Evolutionary conservation across 2,888 invertebrate species (phyloP).

Genomic region (Cataglyphis altisquamis): DNA sequence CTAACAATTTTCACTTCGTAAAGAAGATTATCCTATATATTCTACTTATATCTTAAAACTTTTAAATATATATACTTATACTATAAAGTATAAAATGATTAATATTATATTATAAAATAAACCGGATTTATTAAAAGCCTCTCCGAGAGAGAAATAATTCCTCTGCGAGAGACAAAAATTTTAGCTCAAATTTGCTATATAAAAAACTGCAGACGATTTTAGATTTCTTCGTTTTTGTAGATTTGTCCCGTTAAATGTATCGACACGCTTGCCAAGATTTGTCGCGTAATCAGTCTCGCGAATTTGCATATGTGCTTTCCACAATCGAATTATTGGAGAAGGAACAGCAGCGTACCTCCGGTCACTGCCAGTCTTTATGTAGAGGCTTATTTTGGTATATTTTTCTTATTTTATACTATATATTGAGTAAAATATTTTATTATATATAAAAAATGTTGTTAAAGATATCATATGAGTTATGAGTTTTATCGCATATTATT

Average conservation of each 20-base stretch:
- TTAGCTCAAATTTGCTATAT: neutral
- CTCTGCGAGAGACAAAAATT: neutral
- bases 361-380: constrained; percentile 89
- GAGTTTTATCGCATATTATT: neutral
- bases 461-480: neutral
- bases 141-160: neutral
- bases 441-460: neutral
- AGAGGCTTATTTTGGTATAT: constrained; percentile 90
- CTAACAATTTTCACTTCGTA: neutral
- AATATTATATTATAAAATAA: neutral
- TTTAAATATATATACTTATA: neutral
- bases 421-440: neutral
- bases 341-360: constrained; percentile 85
- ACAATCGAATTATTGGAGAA: constrained; percentile 89
- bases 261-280: constrained; percentile 91
- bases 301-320: constrained; percentile 95
- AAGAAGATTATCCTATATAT: neutral
- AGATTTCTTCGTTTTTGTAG: constrained; percentile 85
- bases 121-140: neutral
- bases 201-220: neutral
- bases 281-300: constrained; percentile 92
- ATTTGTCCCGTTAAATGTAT: constrained; percentile 91
- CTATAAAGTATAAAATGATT: neutral
- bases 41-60: neutral
- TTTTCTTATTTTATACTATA: neutral